Percentiles rank a stretch among this genome's conserved stretches.
Conservation (phyloP, 2,888 invertebrate genomes). For the Dryadula phaetusa region DNA sequence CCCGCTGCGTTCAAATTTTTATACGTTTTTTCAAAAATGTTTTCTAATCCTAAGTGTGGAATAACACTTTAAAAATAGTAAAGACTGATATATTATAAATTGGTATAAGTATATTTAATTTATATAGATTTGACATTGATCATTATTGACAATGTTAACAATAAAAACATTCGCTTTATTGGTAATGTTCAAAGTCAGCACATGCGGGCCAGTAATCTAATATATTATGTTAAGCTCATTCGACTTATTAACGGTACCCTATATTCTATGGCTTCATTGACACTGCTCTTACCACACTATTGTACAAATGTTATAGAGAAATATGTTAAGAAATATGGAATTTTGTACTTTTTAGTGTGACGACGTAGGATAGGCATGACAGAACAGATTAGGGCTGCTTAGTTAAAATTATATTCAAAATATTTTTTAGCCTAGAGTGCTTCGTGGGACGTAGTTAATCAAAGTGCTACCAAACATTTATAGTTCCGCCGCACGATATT, state of each 20-base stretch:
- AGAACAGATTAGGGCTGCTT: too few species aligned
- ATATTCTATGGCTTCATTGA: constrained; percentile 66
- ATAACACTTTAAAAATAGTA: too few species aligned
- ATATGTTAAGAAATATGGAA: not conserved
- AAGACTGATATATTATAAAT: too few species aligned
- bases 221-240: constrained; percentile 61
- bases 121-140: not conserved
- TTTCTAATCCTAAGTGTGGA: too few species aligned
- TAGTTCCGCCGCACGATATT: too few species aligned
- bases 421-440: too few species aligned
- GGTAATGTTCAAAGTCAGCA: constrained; percentile 36
- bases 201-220: constrained; percentile 67
- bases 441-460: too few species aligned
- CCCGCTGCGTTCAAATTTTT: too few species aligned
- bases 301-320: not conserved
- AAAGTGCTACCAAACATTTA: too few species aligned
- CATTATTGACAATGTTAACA: constrained; percentile 1
- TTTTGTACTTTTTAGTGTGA: not conserved
- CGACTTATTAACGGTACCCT: constrained; percentile 59
- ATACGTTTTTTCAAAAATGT: too few species aligned
- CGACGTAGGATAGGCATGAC: too few species aligned
- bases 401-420: too few species aligned
- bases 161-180: constrained; percentile 15
- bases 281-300: constrained; percentile 52
- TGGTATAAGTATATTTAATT: not conserved